phyloP scores from a whole-genome alignment of 1,140 invertebrate species.

The Adoxophyes honmai region DNA sequence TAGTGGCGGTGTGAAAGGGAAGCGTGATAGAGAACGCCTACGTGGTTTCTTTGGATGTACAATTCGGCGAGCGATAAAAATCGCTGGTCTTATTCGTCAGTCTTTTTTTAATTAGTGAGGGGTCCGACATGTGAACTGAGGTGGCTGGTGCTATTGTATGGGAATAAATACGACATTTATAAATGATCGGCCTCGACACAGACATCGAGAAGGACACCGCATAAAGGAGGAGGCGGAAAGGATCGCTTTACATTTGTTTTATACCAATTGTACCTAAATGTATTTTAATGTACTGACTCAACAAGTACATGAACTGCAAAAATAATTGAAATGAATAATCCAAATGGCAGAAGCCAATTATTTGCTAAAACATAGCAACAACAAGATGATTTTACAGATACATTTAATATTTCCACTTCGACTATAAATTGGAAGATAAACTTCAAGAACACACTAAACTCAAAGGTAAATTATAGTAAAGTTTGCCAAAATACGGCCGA shows the following conservation, averaged over 20 bases:
- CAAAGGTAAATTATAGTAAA: too few relatives aligned
- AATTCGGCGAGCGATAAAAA: constrained; percentile 74
- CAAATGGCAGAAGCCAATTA: too few relatives aligned
- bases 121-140: constrained; percentile 65
- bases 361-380: too few relatives aligned
- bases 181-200: constrained; percentile 58
- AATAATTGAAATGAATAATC: too few relatives aligned
- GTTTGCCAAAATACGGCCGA: too few relatives aligned
- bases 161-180: constrained; percentile 65
- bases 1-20: constrained; percentile 42
- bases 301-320: too few relatives aligned
- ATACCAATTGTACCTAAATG: not conserved
- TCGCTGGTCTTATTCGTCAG: constrained; percentile 73
- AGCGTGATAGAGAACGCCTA: constrained; percentile 57
- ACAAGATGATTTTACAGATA: too few relatives aligned
- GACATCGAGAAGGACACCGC: constrained; percentile 57
- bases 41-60: constrained; percentile 55
- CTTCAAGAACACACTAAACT: too few relatives aligned
- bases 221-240: constrained; percentile 51
- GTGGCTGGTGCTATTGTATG: constrained; percentile 63
- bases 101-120: constrained; percentile 75
- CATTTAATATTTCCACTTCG: too few relatives aligned
- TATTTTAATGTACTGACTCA: not conserved
- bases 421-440: too few relatives aligned
- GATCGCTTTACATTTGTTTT: constrained; percentile 15